phyloP scores from a whole-genome alignment of 2,888 invertebrate genomes.

The Malachius bipustulatus region DNA sequence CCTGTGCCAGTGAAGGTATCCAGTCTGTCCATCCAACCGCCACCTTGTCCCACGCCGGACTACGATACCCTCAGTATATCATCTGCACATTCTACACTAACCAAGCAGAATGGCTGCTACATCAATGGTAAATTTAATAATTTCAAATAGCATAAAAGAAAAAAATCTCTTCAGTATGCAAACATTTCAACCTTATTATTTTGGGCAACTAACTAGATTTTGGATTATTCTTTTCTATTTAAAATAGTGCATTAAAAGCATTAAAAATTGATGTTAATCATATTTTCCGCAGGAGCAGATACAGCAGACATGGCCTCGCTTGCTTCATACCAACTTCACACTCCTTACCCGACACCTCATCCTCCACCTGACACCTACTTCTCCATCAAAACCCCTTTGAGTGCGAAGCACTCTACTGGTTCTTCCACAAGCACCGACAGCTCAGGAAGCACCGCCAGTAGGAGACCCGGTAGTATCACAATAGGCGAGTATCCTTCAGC shows the following conservation, averaged over 20 bases:
- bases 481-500: constrained; percentile 56
- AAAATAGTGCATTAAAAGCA: too few relatives aligned
- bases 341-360: constrained; percentile 47
- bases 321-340: constrained; percentile 61
- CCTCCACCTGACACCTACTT: constrained; percentile 62
- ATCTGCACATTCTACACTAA: constrained; percentile 25
- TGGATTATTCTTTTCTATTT: too few relatives aligned
- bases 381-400: constrained; percentile 30
- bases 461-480: constrained; percentile 52
- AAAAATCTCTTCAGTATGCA: too few relatives aligned
- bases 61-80: constrained; percentile 40
- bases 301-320: constrained; percentile 63
- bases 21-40: constrained; percentile 32
- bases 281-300: constrained; percentile 38
- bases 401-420: constrained; percentile 25
- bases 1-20: constrained; percentile 35
- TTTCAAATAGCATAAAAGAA: too few relatives aligned
- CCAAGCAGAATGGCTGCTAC: constrained; percentile 19
- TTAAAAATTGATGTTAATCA: too few relatives aligned
- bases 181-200: too few relatives aligned
- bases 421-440: constrained; percentile 22
- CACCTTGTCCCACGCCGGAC: constrained; percentile 44
- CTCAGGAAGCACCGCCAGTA: constrained; percentile 45
- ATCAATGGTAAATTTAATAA: constrained; percentile 16
- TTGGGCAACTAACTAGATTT: too few relatives aligned